Evolutionary conservation across 2,888 invertebrate species (phyloP), one percentile per base, ranked within the genome.

Genomic region (Clepsis dumicolana): DNA sequence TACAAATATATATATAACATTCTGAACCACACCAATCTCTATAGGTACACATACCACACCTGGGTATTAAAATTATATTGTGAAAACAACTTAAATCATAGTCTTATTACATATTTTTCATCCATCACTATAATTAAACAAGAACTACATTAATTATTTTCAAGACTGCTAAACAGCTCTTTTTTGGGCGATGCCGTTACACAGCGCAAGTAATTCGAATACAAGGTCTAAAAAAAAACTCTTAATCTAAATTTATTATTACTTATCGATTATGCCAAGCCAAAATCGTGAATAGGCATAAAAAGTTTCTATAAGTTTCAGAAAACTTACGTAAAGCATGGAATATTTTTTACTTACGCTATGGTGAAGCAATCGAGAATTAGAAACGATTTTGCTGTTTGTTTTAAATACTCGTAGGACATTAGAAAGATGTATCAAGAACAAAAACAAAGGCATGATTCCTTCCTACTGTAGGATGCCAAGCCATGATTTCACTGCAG

Each of bases 101-200:
- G 14, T 27, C 53, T 54, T 16, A 41, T 25, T 12, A 32, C 56
- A 5, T 48, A 64, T 41, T 64, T 56, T 64, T n/a, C n/a, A n/a
- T n/a, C n/a, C n/a, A n/a, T n/a, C 21, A 25, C 7, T 35, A 64
- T 29, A 57, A 50, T 16, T 32, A 64, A 32, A n/a, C n/a, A 21
- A 29, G 7, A 8, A 59, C 16, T 4, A 59, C 16, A 21, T 8
- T 10, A 53, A n/a, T 41, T 41, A 24, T 18, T 63, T 18, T 21
- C 27, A 64, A 38, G n/a, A 38, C 38, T 32, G 10, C 29, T 27
- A 63, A 63, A 64, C 25, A 25, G 18, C n/a, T 21, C 21, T 16
- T 62, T 52, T 54, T n/a, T 38, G n/a, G 41, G 14, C 4, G 7
- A 18, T 41, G 18, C 41, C n/a, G 41, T 41, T 41, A n/a, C 41